These are phyloP conservation scores for Lymantria dispar DNA, from an alignment of 2,888 invertebrate species.

Conservation along the genomic window DNA sequence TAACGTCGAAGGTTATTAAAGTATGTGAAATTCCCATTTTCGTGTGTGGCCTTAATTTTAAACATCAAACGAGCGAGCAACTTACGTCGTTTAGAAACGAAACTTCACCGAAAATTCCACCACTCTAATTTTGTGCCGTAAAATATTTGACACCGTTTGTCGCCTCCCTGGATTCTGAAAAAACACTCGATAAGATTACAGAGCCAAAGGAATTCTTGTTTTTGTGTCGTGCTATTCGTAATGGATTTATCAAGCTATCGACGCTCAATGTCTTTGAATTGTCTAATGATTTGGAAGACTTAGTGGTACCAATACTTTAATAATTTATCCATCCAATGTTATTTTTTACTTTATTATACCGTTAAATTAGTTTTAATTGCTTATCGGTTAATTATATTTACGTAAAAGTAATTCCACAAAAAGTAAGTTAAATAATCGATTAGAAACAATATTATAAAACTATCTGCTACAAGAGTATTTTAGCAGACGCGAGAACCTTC, in stretches of 20 bases:
- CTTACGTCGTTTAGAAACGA: conserved; percentile 51
- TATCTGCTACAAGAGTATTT: too few relatives aligned
- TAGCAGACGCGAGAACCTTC: too few relatives aligned
- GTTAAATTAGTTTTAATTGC: too few relatives aligned
- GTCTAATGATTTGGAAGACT: conserved; percentile 27
- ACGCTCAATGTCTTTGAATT: conserved; percentile 19
- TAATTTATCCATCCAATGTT: neutral
- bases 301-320: conserved; percentile 10
- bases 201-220: conserved; percentile 18
- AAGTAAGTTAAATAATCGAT: too few relatives aligned
- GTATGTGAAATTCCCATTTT: conserved; percentile 51
- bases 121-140: conserved; percentile 37
- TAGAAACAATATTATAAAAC: neutral
- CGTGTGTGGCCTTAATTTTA: conserved; percentile 51
- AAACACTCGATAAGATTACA: conserved; percentile 33
- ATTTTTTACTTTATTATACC: neutral
- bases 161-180: conserved; percentile 31
- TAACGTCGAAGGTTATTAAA: conserved; percentile 33
- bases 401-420: too few relatives aligned
- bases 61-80: conserved; percentile 53
- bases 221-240: conserved; percentile 24
- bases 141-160: conserved; percentile 50
- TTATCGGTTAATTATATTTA: too few relatives aligned
- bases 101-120: conserved; percentile 52
- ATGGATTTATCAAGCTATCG: conserved; percentile 36